Evolutionary conservation across 2,888 invertebrate genomes (phyloP), one percentile per base, ranked within the genome.

Genomic region (Nemurella pictetii): DNA sequence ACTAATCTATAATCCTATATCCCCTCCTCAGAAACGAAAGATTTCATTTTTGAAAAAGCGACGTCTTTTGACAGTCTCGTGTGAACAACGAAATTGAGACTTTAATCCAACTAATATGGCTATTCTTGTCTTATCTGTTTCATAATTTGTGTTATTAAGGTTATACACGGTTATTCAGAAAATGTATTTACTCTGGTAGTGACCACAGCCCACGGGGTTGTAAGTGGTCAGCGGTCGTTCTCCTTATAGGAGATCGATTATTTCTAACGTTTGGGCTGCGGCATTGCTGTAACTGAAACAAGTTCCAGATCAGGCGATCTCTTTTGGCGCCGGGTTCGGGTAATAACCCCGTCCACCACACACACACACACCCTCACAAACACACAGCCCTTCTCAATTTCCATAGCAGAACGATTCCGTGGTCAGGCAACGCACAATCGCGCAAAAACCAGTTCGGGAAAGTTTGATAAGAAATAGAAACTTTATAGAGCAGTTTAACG

Each of bases 1-100:
- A 75, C 75, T 75, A 55, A 55, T 55, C 55, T 55, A 35, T 35
- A 35, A 55, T 55, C 78, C 30, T n/a, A n/a, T n/a, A n/a, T n/a
- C n/a, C n/a, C n/a, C n/a, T n/a, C n/a, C n/a, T n/a, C n/a, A n/a
- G n/a, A n/a, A n/a, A n/a, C n/a, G 27, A 78, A 29, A 78, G 7
- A 30, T 78, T 78, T 78, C 78, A 28, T 30, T 28, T 29, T 30
- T 30, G 55, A 55, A 55, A n/a, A n/a, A n/a, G n/a, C n/a, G n/a
- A n/a, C n/a, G n/a, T n/a, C n/a, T n/a, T n/a, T n/a, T n/a, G n/a
- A n/a, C n/a, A n/a, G n/a, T n/a, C n/a, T n/a, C n/a, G n/a, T n/a
- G n/a, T n/a, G n/a, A n/a, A n/a, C n/a, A n/a, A n/a, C n/a, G n/a
- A n/a, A n/a, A n/a, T n/a, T n/a, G n/a, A n/a, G n/a, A n/a, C n/a